A percentile compares a stretch with the other conserved stretches of the same genome.
Conservation (phyloP, 92 coral and sea anemone genomes). For the Porites lobata region DNA sequence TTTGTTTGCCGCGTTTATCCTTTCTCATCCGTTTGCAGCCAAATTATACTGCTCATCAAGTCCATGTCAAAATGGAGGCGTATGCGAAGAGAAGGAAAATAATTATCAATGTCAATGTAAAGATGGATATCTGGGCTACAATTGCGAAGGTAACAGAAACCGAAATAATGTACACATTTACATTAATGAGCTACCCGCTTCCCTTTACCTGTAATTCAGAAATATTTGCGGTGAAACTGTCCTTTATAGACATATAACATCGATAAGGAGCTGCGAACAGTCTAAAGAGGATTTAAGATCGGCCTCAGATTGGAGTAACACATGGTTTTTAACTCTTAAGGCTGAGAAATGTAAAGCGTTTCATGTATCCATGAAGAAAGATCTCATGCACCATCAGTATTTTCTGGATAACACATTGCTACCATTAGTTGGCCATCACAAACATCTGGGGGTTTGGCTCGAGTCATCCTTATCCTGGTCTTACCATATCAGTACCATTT, state of each 20-base stretch:
- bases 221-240: no score
- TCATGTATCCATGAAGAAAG: constrained; percentile 30
- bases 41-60: constrained; percentile 73
- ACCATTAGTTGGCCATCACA: constrained; percentile 45
- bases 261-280: no score
- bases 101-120: constrained; percentile 78
- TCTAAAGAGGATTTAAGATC: no score
- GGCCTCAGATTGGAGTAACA: no score
- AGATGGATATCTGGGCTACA: constrained; percentile 75
- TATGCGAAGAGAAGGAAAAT: constrained; percentile 71
- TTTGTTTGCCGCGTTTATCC: neutral
- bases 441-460: constrained; percentile 54
- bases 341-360: constrained; percentile 42
- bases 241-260: no score
- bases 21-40: constrained; percentile 40
- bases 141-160: constrained; percentile 72
- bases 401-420: constrained; percentile 16
- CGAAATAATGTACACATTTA: no score
- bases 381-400: constrained; percentile 20
- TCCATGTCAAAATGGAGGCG: constrained; percentile 83
- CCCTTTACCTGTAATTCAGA: no score
- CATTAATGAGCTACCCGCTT: no score
- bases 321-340: neutral
- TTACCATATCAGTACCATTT: constrained; percentile 46
- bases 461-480: constrained; percentile 36